Conservation (phyloP, 2,888 invertebrate species). For the Drosophila yooni region DNA sequence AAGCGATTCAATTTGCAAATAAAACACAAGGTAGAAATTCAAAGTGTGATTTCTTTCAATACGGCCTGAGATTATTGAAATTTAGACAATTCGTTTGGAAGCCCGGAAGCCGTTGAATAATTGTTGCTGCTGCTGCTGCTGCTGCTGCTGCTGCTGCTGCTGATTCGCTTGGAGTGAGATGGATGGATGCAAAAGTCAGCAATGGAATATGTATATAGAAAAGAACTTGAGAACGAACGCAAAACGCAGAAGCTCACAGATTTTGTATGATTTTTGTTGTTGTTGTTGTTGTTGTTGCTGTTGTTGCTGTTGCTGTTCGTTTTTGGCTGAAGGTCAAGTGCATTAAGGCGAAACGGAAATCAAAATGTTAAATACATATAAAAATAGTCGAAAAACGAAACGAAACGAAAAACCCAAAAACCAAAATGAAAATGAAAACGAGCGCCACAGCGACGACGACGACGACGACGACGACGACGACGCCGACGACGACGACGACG, state of each 20-base stretch:
- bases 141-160: background rate
- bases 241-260: constrained; percentile 14
- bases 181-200: constrained; percentile 23
- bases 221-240: constrained; percentile 43
- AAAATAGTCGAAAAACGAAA: constrained; percentile 56
- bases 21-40: background rate
- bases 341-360: constrained; percentile 81
- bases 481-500: constrained; percentile 1
- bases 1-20: background rate
- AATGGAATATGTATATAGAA: constrained; percentile 10
- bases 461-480: background rate
- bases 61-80: background rate
- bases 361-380: constrained; percentile 71
- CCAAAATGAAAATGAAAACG: constrained; percentile 29
- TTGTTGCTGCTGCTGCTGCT: constrained; percentile 7
- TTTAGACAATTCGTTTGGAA: constrained; percentile 1
- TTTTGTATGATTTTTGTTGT: constrained; percentile 17
- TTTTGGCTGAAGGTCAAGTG: constrained; percentile 73
- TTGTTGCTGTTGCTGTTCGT: constrained; percentile 17
- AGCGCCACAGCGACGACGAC: constrained; percentile 24
- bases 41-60: background rate
- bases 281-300: constrained; percentile 20
- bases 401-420: constrained; percentile 34
- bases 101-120: constrained; percentile 28
- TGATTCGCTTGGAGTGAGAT: constrained; percentile 44